These are phyloP conservation scores for Hypsopygia costalis DNA, from an alignment of 2,888 invertebrate genomes.

Conservation along the genomic window DNA sequence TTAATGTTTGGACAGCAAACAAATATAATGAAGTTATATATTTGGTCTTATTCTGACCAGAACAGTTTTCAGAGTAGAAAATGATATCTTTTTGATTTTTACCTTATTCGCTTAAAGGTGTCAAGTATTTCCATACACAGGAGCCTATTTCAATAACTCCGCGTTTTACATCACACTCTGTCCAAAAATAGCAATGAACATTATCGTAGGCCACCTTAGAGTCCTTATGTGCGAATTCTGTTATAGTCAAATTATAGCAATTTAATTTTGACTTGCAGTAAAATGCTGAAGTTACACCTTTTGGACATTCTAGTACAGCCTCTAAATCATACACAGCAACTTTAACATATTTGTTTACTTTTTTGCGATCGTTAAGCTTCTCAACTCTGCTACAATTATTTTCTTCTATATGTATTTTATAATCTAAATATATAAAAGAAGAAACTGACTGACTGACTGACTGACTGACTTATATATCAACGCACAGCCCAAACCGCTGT, in stretches of 20 bases:
- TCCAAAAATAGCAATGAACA: conserved; percentile 30
- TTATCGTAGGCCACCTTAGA: conserved; percentile 13
- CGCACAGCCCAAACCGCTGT: no score
- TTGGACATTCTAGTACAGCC: conserved; percentile 21
- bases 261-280: conserved; percentile 25
- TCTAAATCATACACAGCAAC: conserved; percentile 22
- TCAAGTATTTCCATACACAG: conserved; percentile 15
- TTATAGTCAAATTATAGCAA: conserved; percentile 27
- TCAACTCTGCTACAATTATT: conserved; percentile 2
- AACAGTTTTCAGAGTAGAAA: conserved; percentile 35
- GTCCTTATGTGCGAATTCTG: conserved; percentile 15
- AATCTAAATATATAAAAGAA: no score
- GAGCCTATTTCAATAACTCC: conserved; percentile 25
- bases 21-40: conserved; percentile 22
- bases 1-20: conserved; percentile 18
- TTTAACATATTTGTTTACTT: conserved; percentile 9
- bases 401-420: conserved; percentile 7
- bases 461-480: no score
- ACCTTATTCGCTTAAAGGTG: conserved; percentile 6
- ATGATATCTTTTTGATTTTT: conserved; percentile 16
- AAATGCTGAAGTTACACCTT: conserved; percentile 20
- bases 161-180: conserved; percentile 30
- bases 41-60: conserved; percentile 32
- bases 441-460: no score
- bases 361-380: conserved; percentile 4